Conservation (phyloP, 2,888 invertebrate species). For the Amiota communis region DNA sequence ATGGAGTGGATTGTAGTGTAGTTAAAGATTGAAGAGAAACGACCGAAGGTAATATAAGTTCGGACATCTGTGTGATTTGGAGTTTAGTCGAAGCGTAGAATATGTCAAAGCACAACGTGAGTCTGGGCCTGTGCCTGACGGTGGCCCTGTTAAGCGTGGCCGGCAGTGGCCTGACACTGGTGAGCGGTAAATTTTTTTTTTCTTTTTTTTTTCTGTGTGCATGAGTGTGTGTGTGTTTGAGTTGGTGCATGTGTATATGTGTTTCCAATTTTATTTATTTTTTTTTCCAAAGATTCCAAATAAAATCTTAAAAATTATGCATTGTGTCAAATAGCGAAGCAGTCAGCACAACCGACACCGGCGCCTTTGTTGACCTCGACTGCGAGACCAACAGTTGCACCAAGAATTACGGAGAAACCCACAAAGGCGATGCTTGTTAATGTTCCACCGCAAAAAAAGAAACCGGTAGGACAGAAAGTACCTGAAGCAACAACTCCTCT, state of each 20-base stretch:
- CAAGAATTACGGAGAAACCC: slow-evolving; percentile 39
- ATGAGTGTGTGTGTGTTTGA: neutral
- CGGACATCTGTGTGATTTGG: slow-evolving; percentile 22
- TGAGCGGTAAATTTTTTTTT: slow-evolving; percentile 66
- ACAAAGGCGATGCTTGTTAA: slow-evolving; percentile 55
- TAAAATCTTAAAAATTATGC: neutral
- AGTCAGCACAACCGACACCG: slow-evolving; percentile 42
- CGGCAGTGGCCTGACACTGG: slow-evolving; percentile 56
- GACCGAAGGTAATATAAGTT: slow-evolving; percentile 56
- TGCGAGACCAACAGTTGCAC: slow-evolving; percentile 45
- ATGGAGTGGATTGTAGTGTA: neutral
- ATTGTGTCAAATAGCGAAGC: neutral
- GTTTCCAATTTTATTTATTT: slow-evolving; percentile 8
- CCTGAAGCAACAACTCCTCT: neutral
- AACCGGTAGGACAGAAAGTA: slow-evolving; percentile 33
- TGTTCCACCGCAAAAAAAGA: slow-evolving; percentile 48
- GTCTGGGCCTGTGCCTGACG: slow-evolving; percentile 43
- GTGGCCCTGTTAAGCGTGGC: slow-evolving; percentile 44
- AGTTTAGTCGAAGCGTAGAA: slow-evolving; percentile 42
- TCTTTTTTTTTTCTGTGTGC: slow-evolving; percentile 20
- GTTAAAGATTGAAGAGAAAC: neutral
- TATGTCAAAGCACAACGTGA: slow-evolving; percentile 39
- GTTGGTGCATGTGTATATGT: neutral
- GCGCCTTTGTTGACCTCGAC: slow-evolving; percentile 55
- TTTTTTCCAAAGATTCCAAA: slow-evolving; percentile 1